Evolutionary conservation across 2,888 invertebrate species (phyloP), one percentile per base, ranked within the genome.

Genomic region (Euzophera pinguis): DNA sequence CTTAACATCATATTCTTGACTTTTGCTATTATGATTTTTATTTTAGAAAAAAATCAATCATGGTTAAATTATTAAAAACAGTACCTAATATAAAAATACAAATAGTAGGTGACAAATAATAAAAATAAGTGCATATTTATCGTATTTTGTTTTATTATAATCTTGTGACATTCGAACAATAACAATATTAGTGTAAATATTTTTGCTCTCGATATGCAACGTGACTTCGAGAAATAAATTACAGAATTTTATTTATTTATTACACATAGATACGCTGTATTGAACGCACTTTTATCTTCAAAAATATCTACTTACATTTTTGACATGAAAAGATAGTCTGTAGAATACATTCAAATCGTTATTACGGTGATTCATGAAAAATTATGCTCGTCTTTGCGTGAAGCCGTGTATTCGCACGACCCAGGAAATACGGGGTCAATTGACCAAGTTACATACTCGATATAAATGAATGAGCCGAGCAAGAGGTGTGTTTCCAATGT

Each of bases 151-250:
- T 52, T 52, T 52, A 47, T 34, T 49, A 41, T 52, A 5, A 39
- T 52, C 45, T 45, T 52, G 52, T 52, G 52, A 54, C 49, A 45
- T 29, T 7, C 42, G 37, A 34, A 42, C 32, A n/a, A 51, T 37
- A 55, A 54, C 50, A 50, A 53, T 43, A 49, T 50, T 13, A 38
- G 22, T 49, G 37, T 49, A 49, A 49, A 48, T 48, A 49, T 37
- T 47, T 45, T 42, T 48, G 12, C 27, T 45, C 45, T 49, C 49
- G 53, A 53, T 50, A 53, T 49, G 53, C 37, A 49, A 29, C 9
- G 16, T 17, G 37, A 16, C 16, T 29, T 53, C 53, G 45, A 53
- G 49, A 49, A 49, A 43, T 53, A 53, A 14, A 45, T 9, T 10
- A 49, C 27, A 27, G 43, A 43, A n/a, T 42, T 22, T 22, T 32